Evolutionary conservation across 1,140 invertebrate species (phyloP).

Genomic region (Drosophila ogumai): DNA sequence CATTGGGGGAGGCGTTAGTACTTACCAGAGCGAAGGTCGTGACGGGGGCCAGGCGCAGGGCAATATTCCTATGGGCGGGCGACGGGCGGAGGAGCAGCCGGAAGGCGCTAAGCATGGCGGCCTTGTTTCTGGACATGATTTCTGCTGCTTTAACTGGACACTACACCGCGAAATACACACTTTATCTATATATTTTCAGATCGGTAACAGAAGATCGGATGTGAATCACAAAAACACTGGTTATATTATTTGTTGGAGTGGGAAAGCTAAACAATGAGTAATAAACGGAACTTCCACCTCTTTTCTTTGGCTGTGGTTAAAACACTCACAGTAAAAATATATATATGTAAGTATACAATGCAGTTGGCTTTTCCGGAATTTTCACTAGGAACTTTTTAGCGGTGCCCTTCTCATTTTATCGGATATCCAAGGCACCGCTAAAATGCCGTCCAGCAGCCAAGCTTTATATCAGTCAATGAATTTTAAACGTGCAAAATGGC

Average conservation of each 20-base stretch:
- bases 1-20: slow-evolving; percentile 12
- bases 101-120: slow-evolving; percentile 65
- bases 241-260: neutral
- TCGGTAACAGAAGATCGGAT: slow-evolving; percentile 7
- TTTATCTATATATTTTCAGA: slow-evolving; percentile 2
- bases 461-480: neutral
- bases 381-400: slow-evolving; percentile 5
- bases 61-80: slow-evolving; percentile 38
- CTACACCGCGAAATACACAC: slow-evolving; percentile 17
- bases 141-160: slow-evolving; percentile 18
- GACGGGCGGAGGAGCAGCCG: slow-evolving; percentile 66
- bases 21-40: slow-evolving; percentile 69
- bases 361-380: slow-evolving; percentile 14
- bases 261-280: slow-evolving; percentile 23
- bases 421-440: neutral
- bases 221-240: slow-evolving; percentile 45
- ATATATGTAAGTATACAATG: neutral
- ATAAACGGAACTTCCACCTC: neutral
- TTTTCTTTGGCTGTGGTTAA: neutral
- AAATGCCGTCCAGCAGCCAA: neutral
- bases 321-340: slow-evolving; percentile 5
- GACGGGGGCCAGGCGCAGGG: slow-evolving; percentile 61
- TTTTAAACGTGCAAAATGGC: neutral
- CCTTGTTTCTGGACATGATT: slow-evolving; percentile 71
- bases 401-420: slow-evolving; percentile 2